These are phyloP conservation scores for human (Homo sapiens) DNA, from an alignment of 2,113 vertebrate genomes.

Conservation along the genomic window DNA sequence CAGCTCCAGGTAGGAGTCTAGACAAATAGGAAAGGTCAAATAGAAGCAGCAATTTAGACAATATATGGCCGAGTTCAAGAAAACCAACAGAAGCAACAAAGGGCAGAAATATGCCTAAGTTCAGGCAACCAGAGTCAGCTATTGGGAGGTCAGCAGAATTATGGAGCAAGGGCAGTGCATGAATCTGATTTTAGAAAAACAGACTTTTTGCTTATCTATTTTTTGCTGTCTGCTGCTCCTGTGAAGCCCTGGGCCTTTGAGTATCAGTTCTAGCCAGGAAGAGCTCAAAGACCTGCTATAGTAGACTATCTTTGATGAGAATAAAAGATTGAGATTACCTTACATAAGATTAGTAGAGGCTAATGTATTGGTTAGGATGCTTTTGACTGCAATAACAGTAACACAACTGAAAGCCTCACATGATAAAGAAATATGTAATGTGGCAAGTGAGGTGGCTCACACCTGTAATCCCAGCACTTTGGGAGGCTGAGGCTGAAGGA, in stretches of 20 bases:
- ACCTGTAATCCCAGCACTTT: too few relatives aligned
- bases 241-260: not conserved
- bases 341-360: not conserved
- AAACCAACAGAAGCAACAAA: not conserved
- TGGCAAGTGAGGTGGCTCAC: not conserved
- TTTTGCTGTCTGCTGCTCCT: not conserved
- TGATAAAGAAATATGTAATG: not conserved
- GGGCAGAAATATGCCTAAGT: not conserved
- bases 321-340: not conserved
- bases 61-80: not conserved
- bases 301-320: not conserved
- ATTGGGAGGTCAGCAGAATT: not conserved
- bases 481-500: too few relatives aligned
- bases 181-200: constrained; percentile 2
- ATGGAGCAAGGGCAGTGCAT: not conserved
- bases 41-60: not conserved
- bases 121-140: not conserved
- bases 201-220: not conserved
- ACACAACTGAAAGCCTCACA: not conserved
- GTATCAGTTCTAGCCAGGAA: not conserved
- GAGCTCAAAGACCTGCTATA: not conserved
- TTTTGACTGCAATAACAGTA: not conserved
- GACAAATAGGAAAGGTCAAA: not conserved
- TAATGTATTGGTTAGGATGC: not conserved
- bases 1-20: not conserved